phyloP scores from a whole-genome alignment of 2,797 vertebrate species.

The Florisuga fusca region DNA sequence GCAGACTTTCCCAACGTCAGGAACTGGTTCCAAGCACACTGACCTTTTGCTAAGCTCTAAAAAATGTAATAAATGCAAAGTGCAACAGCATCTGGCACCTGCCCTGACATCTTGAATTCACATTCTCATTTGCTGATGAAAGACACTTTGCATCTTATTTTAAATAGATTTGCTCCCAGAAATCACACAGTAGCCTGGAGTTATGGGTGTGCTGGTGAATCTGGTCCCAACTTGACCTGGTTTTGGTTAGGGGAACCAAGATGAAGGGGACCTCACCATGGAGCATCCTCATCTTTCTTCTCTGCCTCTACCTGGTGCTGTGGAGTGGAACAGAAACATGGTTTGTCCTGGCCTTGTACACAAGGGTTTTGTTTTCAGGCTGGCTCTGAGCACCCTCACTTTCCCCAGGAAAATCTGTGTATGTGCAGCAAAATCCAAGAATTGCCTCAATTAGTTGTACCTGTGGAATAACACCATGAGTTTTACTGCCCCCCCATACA shows the following conservation, averaged over 20 bases:
- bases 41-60: constrained; percentile 54
- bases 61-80: constrained; percentile 41
- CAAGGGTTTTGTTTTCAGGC: neutral
- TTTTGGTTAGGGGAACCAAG: neutral
- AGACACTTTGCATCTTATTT: neutral
- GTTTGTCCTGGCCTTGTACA: neutral
- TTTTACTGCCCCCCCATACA: neutral
- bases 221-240: rapidly evolving
- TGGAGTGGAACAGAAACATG: neutral
- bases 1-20: constrained; percentile 8
- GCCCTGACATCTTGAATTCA: constrained; percentile 34
- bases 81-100: constrained; percentile 34
- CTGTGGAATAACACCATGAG: rapidly evolving
- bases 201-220: neutral
- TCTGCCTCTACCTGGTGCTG: neutral
- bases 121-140: constrained; percentile 48
- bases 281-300: neutral
- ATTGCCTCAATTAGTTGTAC: neutral
- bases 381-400: neutral
- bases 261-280: neutral
- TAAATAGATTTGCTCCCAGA: neutral
- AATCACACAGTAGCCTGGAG: neutral
- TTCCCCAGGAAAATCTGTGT: neutral
- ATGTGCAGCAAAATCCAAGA: neutral
- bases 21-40: constrained; percentile 24